Conservation (phyloP, 2,888 invertebrate genomes). For the Folsomia manolachei region DNA sequence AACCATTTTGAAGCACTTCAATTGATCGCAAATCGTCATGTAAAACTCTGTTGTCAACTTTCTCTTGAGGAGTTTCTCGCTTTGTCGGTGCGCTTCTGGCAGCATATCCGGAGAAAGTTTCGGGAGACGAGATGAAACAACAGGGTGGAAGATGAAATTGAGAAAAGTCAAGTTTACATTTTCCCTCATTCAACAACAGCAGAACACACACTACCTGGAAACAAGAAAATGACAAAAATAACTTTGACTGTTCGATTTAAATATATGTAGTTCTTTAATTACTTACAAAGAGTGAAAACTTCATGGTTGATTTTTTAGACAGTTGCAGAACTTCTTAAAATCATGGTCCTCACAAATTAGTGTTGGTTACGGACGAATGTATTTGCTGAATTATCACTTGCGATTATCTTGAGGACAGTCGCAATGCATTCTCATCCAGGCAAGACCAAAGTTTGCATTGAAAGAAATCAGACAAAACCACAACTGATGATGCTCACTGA, state of each 20-base stretch:
- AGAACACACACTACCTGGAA: no score
- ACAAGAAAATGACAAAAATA: no score
- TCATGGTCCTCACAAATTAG: neutral
- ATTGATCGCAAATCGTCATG: no score
- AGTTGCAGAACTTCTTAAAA: neutral
- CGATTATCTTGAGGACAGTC: no score
- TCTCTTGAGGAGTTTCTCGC: no score
- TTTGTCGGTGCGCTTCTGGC: neutral
- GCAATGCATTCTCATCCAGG: neutral
- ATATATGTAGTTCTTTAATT: neutral
- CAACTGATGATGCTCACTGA: neutral
- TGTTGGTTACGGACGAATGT: neutral
- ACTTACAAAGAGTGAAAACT: neutral
- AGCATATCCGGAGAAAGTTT: neutral
- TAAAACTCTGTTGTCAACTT: no score
- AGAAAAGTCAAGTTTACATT: conserved; percentile 33
- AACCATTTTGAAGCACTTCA: no score
- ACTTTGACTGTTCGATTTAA: no score
- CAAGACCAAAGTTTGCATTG: neutral
- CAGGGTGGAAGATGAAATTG: conserved; percentile 47
- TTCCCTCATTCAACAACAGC: neutral
- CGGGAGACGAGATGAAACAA: conserved; percentile 34
- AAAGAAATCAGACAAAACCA: neutral
- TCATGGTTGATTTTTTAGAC: neutral
- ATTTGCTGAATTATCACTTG: no score